Evolutionary conservation across 1,140 invertebrate genomes (phyloP), one percentile per base, ranked within the genome.

Genomic region (Andricus grossulariae): DNA sequence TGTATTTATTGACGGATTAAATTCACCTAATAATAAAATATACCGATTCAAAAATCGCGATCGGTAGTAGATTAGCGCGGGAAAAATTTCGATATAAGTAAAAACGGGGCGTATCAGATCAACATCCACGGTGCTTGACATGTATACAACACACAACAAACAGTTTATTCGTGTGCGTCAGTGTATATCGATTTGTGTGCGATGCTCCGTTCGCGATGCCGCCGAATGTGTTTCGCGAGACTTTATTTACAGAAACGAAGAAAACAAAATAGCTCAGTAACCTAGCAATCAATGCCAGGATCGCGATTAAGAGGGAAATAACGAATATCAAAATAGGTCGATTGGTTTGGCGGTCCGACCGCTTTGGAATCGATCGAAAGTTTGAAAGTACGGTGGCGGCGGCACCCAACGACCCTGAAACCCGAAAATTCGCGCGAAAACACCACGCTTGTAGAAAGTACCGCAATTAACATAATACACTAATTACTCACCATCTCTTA

Each of bases 41-140:
- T 54, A 8, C 1, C 8, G 5, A 18, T 18, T 32, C 6, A 18
- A n/a, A 66, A 66, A 18, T 10, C 52, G 18, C n/a, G 18, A n/a
- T 10, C 1, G 8, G 75, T 78, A 75, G 45, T 73, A 79, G 55
- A 81, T 70, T 82, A 77, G 79, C 82, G 82, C 82, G 82, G 82
- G 82, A 84, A 84, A 84, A 80, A 50, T 73, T 80, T 45, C 50
- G 72, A 57, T 50, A 5, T 11, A 55, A 52, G 50, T 49, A 50
- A 73, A 52, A 71, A 74, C 80, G 82, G 78, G 78, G 80, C 80
- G 80, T 83, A 81, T 71, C 60, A 66, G 15, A 57, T 66, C 25
- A 21, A 66, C 16, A 21, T 66, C 25, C 60, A 66, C 16, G 25
- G 25, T 66, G 60, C n/a, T 66, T 7, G 2, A 18, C 4, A 32